Conservation (phyloP, 1,140 invertebrate species). For the Drosophila varians region DNA sequence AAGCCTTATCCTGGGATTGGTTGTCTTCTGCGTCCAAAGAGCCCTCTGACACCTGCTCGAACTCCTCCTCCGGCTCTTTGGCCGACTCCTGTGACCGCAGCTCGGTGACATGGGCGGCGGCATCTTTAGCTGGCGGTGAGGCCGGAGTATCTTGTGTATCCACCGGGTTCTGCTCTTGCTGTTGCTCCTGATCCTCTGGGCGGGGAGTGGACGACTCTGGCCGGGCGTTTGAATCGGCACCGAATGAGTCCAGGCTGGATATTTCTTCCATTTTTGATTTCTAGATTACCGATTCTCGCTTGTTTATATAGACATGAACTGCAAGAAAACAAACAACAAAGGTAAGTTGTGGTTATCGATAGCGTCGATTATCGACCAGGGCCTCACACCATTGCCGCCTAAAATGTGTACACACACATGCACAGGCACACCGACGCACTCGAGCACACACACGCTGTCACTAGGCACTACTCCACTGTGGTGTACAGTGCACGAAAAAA, state of each 20-base stretch:
- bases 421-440: constrained; percentile 51
- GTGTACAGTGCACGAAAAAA: constrained; percentile 80
- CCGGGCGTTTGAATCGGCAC: constrained; percentile 62
- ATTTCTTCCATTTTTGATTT: constrained; percentile 69
- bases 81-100: neutral
- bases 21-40: constrained; percentile 70
- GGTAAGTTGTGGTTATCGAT: constrained; percentile 41
- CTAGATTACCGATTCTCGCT: constrained; percentile 24
- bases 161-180: constrained; percentile 14
- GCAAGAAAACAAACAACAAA: constrained; percentile 55
- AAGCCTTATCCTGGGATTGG: constrained; percentile 58
- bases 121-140: constrained; percentile 58
- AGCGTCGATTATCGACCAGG: constrained; percentile 56
- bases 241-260: constrained; percentile 78
- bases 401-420: constrained; percentile 77
- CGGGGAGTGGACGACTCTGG: constrained; percentile 62
- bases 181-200: constrained; percentile 46
- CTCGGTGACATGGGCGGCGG: constrained; percentile 11
- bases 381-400: constrained; percentile 70
- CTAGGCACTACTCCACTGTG: constrained; percentile 51
- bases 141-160: constrained; percentile 50
- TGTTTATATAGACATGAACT: constrained; percentile 72
- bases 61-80: constrained; percentile 60
- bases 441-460: constrained; percentile 43
- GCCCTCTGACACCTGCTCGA: constrained; percentile 77